Evolutionary conservation across 2,888 invertebrate species (phyloP).

Genomic region (Euzophera pinguis): DNA sequence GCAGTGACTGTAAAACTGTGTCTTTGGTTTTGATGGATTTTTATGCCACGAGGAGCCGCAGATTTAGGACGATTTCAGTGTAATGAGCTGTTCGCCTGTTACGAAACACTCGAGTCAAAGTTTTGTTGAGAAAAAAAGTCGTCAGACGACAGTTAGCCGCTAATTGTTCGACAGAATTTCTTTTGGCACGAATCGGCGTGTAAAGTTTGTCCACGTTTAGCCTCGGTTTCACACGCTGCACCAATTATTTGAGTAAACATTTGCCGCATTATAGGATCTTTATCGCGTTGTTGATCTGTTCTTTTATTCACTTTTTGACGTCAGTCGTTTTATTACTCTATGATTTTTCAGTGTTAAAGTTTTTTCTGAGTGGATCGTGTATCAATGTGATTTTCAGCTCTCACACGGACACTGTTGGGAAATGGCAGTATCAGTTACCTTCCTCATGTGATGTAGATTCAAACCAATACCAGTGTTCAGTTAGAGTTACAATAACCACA

Average conservation of each 20-base stretch:
- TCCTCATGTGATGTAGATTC: constrained; percentile 67
- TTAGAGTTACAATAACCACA: constrained; percentile 74
- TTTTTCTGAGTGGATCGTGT: constrained; percentile 35
- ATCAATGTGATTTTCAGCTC: constrained; percentile 62
- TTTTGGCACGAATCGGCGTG: constrained; percentile 51
- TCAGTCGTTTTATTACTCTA: constrained; percentile 34
- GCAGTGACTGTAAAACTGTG: constrained; percentile 68
- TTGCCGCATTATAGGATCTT: constrained; percentile 35
- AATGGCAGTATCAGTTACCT: constrained; percentile 69
- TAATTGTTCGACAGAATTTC: constrained; percentile 62
- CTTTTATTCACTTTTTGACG: constrained; percentile 36
- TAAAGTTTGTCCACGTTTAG: constrained; percentile 34
- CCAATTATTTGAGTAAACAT: constrained; percentile 55
- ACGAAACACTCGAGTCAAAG: constrained; percentile 60
- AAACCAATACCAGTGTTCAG: constrained; percentile 62
- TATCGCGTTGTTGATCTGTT: constrained; percentile 34
- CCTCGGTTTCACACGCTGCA: constrained; percentile 31
- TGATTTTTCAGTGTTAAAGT: constrained; percentile 38
- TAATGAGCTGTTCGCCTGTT: constrained; percentile 45
- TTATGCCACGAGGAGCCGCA: constrained; percentile 43
- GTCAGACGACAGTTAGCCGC: constrained; percentile 61
- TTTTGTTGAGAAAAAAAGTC: constrained; percentile 56
- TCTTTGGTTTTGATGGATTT: constrained; percentile 54
- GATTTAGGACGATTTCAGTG: constrained; percentile 62
- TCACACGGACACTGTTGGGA: constrained; percentile 55